Evolutionary conservation across 1,140 invertebrate genomes (phyloP), one percentile per base, ranked within the genome.

Genomic region (Apolygus lucorum): DNA sequence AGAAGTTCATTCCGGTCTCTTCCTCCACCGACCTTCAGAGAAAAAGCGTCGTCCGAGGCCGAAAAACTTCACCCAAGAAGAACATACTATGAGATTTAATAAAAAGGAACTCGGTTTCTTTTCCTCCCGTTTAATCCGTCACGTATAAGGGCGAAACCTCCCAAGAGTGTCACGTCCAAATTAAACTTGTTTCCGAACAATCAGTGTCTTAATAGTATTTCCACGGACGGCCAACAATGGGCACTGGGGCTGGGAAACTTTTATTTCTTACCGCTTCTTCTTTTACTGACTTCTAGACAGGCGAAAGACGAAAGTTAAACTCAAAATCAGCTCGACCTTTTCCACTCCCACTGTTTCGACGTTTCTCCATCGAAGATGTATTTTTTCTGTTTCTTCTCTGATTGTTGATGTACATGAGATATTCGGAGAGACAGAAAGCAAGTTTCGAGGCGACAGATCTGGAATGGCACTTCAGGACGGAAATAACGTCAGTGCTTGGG

Each of bases 101-200:
- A 59, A 59, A 22, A 21, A 59, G 54, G 54, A 59, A 59, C 54
- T 59, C 54, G 8, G 8, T 24, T 11, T n/a, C n/a, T 59, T 21
- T 17, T 8, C 22, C 22, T 21, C 54, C 54, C 54, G 11, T 17
- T 59, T 59, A 59, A 59, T 59, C 54, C 54, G 54, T 59, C 54
- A 59, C 54, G 54, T 59, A 59, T 59, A 8, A 24, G 54, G 54
- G 11, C 22, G 11, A 24, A 59, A 24, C 11, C 54, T 13, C 22
- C 11, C 54, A 13, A 59, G 11, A 59, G 54, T 24, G 54, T 59
- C 54, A 59, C 54, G 54, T 59, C 11, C 54, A 13, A 59, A 59
- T 17, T 59, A 59, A 59, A 59, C 54, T 59, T 59, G 54, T 59
- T 59, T 59, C 22, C 54, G 54, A 59, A 59, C 54, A 59, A 59